phyloP scores from a whole-genome alignment of 2,113 vertebrate species.

The Cettia cetti region DNA sequence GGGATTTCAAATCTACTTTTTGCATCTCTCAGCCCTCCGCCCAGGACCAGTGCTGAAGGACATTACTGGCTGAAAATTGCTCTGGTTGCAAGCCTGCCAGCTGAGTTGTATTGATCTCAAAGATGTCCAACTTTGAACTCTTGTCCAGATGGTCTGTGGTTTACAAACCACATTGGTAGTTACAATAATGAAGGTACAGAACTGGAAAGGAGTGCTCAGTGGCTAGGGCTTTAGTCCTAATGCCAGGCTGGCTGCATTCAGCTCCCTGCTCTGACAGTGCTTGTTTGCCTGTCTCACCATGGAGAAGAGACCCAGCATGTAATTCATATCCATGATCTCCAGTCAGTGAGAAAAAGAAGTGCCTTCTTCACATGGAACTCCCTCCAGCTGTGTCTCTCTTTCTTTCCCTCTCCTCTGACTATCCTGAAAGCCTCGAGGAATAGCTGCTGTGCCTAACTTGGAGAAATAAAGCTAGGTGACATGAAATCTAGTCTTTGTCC shows the following conservation, averaged over 20 bases:
- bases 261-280: not conserved
- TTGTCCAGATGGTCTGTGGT: conserved; percentile 4
- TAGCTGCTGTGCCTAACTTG: not conserved
- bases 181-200: conserved; percentile 2
- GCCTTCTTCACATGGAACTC: not conserved
- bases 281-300: not conserved
- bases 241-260: not conserved
- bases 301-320: not conserved
- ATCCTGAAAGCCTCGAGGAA: not conserved
- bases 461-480: not conserved
- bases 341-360: not conserved
- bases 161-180: not conserved
- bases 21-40: not conserved
- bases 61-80: not conserved
- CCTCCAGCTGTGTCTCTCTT: not conserved
- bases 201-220: not conserved
- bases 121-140: not conserved
- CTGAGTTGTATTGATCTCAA: not conserved
- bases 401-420: not conserved
- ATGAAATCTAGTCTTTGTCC: not conserved
- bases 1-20: not conserved
- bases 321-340: not conserved
- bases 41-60: not conserved
- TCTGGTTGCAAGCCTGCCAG: not conserved
- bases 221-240: not conserved